phyloP scores from a whole-genome alignment of 1,140 invertebrate genomes.

The Nasonia vitripennis region DNA sequence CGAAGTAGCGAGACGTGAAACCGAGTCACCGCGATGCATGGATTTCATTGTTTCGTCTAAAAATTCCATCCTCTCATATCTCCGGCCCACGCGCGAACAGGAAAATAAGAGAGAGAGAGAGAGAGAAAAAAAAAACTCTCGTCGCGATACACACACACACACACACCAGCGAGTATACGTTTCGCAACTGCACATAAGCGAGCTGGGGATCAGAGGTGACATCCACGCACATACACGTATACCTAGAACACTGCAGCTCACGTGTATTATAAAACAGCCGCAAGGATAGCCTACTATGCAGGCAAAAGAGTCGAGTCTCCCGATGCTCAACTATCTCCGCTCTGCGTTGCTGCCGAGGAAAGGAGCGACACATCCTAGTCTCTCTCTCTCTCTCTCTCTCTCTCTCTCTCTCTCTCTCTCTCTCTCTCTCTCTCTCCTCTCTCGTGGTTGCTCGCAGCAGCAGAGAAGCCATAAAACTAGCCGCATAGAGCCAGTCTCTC shows the following conservation, averaged over 20 bases:
- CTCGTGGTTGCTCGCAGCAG: background rate
- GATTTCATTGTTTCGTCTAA: background rate
- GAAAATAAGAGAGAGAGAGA: no score
- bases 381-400: background rate
- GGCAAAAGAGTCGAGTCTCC: background rate
- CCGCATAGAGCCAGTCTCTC: background rate
- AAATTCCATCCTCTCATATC: background rate
- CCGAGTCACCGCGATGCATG: background rate
- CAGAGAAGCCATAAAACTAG: conserved; percentile 39
- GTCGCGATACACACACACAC: background rate
- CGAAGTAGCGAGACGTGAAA: background rate
- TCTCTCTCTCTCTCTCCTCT: background rate
- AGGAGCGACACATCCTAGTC: conserved; percentile 28
- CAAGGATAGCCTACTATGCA: conserved; percentile 13
- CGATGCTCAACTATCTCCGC: background rate
- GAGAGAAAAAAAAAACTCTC: background rate
- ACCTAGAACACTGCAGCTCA: background rate
- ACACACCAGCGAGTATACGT: background rate
- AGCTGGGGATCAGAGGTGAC: conserved; percentile 37
- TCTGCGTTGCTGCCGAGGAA: background rate
- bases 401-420: conserved; percentile 1
- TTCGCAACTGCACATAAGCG: background rate
- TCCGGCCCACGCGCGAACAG: no score
- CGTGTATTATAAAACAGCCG: conserved; percentile 33
- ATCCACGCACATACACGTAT: conserved; percentile 11